These are phyloP conservation scores for Cassiopea xamachana DNA, from an alignment of 30 jellyfish, hydroid and myxozoan species.

Conservation along the genomic window DNA sequence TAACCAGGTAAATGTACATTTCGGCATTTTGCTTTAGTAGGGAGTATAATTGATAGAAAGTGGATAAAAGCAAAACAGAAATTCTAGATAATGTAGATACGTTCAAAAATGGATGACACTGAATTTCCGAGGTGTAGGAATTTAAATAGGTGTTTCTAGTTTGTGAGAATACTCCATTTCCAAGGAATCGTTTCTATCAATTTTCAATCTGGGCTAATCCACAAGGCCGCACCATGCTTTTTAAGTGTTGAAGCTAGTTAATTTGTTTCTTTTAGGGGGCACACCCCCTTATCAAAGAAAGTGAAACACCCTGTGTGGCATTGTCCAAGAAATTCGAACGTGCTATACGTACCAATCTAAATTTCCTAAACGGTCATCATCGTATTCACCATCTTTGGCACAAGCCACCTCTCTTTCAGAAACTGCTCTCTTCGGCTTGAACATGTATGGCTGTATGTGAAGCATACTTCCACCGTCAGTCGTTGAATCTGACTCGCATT, in stretches of 20 bases:
- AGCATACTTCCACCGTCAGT: slow-evolving; percentile 32
- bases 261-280: not conserved
- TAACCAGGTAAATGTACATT: not conserved
- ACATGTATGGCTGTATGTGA: slow-evolving; percentile 48
- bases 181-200: slow-evolving; percentile 1
- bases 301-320: slow-evolving; percentile 18
- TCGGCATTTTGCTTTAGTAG: not conserved
- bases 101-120: slow-evolving; percentile 2
- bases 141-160: slow-evolving; percentile 6
- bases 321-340: not conserved
- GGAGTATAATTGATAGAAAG: not conserved
- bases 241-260: not conserved
- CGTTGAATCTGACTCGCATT: slow-evolving; percentile 13
- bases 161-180: slow-evolving; percentile 14
- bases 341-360: slow-evolving; percentile 33
- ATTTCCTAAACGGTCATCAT: slow-evolving; percentile 43
- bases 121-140: slow-evolving; percentile 3
- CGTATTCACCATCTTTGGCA: slow-evolving; percentile 27
- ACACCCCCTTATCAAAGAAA: not conserved
- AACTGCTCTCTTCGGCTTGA: slow-evolving; percentile 44
- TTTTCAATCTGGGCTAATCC: not conserved
- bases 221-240: not conserved
- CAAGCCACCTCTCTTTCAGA: slow-evolving; percentile 38
- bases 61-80: no score
- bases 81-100: not conserved